Conservation (phyloP, 2,113 vertebrate genomes). For the Symphodus melops region DNA sequence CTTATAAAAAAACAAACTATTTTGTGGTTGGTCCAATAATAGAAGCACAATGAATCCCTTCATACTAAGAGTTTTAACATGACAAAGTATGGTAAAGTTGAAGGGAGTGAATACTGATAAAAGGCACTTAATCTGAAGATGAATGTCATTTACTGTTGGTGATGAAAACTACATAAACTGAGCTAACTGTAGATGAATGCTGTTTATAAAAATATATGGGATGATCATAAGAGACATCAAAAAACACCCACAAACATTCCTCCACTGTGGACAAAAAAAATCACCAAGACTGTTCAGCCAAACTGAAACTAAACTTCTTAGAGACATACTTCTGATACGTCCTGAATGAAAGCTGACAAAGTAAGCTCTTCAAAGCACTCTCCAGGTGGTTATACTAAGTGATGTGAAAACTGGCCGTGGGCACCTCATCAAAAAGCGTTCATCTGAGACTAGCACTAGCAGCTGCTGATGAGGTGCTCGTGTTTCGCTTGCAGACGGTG, state of each 20-base stretch:
- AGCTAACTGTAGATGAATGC: neutral
- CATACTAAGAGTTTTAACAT: neutral
- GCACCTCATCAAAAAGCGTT: slow-evolving; percentile 69
- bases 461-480: slow-evolving; percentile 61
- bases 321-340: slow-evolving; percentile 7
- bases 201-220: neutral
- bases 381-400: slow-evolving; percentile 66
- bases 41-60: neutral
- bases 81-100: neutral
- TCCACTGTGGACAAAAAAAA: slow-evolving; percentile 24
- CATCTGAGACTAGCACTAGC: slow-evolving; percentile 68
- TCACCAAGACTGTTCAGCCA: slow-evolving; percentile 7
- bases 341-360: slow-evolving; percentile 69
- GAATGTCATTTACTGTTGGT: neutral
- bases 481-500: slow-evolving; percentile 65
- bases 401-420: slow-evolving; percentile 70
- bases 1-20: neutral
- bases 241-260: neutral
- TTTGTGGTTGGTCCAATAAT: neutral
- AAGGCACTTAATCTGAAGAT: neutral
- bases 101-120: neutral
- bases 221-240: neutral
- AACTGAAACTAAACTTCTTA: slow-evolving; percentile 14
- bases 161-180: neutral
- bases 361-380: slow-evolving; percentile 60